phyloP scores from a whole-genome alignment of 1,140 invertebrate genomes.

The Calosoma granatense region DNA sequence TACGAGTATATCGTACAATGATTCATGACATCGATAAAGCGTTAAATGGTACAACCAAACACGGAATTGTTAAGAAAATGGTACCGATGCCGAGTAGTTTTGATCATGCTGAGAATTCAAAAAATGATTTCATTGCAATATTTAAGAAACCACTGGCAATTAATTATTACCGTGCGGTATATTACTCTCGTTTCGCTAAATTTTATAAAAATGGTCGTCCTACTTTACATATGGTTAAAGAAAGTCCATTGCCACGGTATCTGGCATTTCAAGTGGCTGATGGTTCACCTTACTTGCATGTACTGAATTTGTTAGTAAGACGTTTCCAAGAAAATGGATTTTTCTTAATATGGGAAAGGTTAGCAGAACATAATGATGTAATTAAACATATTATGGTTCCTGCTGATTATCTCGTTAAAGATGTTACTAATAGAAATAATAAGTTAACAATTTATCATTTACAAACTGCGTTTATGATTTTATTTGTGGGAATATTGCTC shows the following conservation, averaged over 20 bases:
- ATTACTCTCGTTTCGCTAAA: neutral
- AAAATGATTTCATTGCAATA: neutral
- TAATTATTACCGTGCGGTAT: neutral
- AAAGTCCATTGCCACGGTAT: neutral
- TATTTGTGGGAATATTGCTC: neutral
- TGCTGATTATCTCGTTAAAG: neutral
- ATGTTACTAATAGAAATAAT: neutral
- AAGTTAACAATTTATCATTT: neutral
- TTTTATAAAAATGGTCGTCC: neutral
- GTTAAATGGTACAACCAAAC: neutral
- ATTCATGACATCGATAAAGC: neutral
- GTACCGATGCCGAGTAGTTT: neutral
- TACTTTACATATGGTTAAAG: neutral
- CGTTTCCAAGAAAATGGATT: neutral
- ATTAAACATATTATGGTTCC: neutral
- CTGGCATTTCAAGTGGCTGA: neutral
- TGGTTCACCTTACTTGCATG: neutral
- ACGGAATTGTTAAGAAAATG: neutral
- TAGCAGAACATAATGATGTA: neutral
- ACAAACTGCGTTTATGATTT: neutral
- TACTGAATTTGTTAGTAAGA: neutral
- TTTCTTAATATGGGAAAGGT: neutral
- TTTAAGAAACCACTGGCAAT: neutral
- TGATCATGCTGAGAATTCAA: neutral
- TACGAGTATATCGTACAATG: neutral